phyloP scores from a whole-genome alignment of 2,797 vertebrate species.

The Acanthis flammea region DNA sequence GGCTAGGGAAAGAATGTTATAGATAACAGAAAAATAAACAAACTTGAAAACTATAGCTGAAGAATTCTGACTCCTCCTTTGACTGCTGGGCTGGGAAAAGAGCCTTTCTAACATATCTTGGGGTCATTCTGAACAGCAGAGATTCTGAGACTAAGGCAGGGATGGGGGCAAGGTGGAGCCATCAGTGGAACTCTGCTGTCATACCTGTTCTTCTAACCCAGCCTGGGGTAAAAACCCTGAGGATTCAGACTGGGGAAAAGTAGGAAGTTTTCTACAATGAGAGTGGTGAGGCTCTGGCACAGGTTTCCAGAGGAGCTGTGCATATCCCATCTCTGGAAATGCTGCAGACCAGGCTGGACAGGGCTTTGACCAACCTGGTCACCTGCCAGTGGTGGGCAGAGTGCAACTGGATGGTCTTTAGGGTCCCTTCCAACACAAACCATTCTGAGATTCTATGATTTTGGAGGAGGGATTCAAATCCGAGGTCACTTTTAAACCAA shows the following conservation, averaged over 20 bases:
- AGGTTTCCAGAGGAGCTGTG: neutral
- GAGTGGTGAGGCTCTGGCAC: neutral
- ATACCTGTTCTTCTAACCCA: rapidly evolving
- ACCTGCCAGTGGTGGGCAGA: neutral
- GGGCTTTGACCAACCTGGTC: neutral
- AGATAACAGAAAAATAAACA: too few relatives aligned
- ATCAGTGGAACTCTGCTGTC: rapidly evolving
- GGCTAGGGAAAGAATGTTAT: too few relatives aligned
- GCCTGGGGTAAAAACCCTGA: rapidly evolving
- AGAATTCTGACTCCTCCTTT: too few relatives aligned
- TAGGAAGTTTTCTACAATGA: rapidly evolving
- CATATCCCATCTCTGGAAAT: neutral
- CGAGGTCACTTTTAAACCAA: neutral
- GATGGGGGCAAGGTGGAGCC: neutral
- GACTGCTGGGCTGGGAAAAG: too few relatives aligned
- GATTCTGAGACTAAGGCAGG: neutral
- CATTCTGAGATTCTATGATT: neutral
- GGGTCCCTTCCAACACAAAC: neutral
- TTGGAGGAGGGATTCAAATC: neutral
- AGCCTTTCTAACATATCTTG: too few relatives aligned
- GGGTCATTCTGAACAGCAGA: too few relatives aligned
- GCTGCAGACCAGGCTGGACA: neutral
- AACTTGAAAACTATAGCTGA: too few relatives aligned
- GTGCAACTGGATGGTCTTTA: too few relatives aligned
- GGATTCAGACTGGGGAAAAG: neutral